These are phyloP conservation scores for Rhagonycha fulva DNA, from an alignment of 2,888 invertebrate genomes.

Conservation along the genomic window DNA sequence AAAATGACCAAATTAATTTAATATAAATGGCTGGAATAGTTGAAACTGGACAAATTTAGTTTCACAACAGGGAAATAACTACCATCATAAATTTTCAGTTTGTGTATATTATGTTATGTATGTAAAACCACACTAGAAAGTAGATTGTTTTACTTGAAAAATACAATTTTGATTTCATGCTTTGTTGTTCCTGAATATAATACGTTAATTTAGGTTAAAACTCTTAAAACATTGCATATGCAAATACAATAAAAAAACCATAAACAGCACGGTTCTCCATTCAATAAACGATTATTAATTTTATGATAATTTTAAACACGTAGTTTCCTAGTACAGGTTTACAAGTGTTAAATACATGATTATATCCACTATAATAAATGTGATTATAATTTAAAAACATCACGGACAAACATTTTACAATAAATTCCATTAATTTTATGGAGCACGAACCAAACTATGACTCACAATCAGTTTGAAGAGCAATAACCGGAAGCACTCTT, in stretches of 20 bases:
- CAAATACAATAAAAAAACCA: background rate
- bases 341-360: background rate
- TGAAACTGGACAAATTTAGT: background rate
- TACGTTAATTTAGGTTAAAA: background rate
- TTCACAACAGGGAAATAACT: background rate
- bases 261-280: background rate
- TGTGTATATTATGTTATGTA: background rate
- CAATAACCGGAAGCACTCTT: background rate
- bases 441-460: background rate
- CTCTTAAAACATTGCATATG: background rate
- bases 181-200: background rate
- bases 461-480: background rate
- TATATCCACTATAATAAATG: background rate
- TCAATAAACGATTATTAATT: background rate
- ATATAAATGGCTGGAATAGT: background rate
- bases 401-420: background rate
- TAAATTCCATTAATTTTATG: background rate
- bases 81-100: background rate
- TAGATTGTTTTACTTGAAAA: background rate
- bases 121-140: background rate
- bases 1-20: background rate
- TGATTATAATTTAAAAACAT: background rate
- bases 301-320: background rate
- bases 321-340: background rate
- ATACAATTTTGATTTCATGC: background rate